Evolutionary conservation across 2,797 vertebrate genomes (phyloP).

Genomic region (Helicolenus hilgendorfi): DNA sequence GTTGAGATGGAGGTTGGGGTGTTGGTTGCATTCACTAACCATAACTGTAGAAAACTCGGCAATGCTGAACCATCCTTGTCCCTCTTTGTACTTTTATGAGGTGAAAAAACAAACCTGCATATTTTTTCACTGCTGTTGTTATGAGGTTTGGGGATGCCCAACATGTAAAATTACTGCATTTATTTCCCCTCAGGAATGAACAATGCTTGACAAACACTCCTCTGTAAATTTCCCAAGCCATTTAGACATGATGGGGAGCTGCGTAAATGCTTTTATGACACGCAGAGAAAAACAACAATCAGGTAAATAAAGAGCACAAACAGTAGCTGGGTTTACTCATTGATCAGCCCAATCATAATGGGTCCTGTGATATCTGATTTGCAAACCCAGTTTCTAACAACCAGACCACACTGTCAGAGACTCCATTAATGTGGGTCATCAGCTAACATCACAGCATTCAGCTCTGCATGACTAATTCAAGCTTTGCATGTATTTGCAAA

Average conservation of each 20-base stretch:
- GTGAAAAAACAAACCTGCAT: background rate
- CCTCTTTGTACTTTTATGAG: background rate
- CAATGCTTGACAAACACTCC: background rate
- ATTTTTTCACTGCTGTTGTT: background rate
- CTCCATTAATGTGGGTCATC: constrained; percentile 11
- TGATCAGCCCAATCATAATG: constrained; percentile 8
- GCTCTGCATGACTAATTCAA: constrained; percentile 34
- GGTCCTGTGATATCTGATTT: constrained; percentile 8
- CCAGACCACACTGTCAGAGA: background rate
- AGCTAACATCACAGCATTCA: constrained; percentile 18
- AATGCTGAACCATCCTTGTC: background rate
- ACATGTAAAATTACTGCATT: background rate
- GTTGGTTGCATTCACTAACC: background rate
- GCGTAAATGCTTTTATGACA: background rate
- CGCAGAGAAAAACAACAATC: constrained; percentile 7
- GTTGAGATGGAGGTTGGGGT: background rate
- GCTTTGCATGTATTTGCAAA: constrained; percentile 31
- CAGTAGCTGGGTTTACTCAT: background rate
- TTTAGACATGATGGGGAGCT: background rate
- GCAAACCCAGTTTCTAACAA: background rate
- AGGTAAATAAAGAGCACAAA: constrained; percentile 8
- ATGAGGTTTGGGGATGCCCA: background rate
- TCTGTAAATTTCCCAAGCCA: background rate
- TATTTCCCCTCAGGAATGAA: background rate
- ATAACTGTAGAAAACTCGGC: background rate